Evolutionary conservation across 1,140 invertebrate species (phyloP).

Genomic region (Chlorops oryzae): DNA sequence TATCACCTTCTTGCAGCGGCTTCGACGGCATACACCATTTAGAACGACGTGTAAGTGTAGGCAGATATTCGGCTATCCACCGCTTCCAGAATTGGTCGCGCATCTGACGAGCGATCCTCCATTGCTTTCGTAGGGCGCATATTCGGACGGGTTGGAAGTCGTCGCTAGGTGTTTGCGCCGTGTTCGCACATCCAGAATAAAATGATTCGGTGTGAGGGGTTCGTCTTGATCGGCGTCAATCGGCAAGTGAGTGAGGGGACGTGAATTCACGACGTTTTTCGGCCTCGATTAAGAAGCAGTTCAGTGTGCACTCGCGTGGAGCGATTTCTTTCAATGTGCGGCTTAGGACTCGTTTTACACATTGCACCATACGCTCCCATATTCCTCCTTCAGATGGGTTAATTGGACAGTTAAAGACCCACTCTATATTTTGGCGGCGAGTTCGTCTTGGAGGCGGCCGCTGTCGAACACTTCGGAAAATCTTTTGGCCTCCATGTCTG

Average conservation of each 20-base stretch:
- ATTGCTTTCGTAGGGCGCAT: constrained; percentile 13
- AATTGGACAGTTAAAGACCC: constrained; percentile 30
- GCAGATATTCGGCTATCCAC: constrained; percentile 28
- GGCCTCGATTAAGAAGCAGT: constrained; percentile 26
- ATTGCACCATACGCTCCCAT: constrained; percentile 22
- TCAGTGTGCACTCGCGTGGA: not conserved
- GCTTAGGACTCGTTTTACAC: constrained; percentile 1
- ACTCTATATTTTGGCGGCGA: constrained; percentile 12
- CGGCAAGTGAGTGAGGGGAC: constrained; percentile 35
- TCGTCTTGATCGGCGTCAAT: constrained; percentile 20
- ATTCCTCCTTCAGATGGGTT: constrained; percentile 26
- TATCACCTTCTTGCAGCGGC: constrained; percentile 21
- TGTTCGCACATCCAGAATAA: constrained; percentile 16
- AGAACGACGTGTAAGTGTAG: constrained; percentile 15
- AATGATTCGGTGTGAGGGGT: constrained; percentile 35
- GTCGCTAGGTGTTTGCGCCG: constrained; percentile 8
- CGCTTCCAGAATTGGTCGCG: constrained; percentile 28
- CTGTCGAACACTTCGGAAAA: not conserved
- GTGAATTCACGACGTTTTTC: constrained; percentile 30
- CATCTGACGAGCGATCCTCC: constrained; percentile 22
- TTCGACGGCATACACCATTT: constrained; percentile 25
- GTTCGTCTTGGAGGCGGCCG: not conserved
- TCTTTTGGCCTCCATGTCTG: constrained; percentile 22
- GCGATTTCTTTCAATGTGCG: not conserved
- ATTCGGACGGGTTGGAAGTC: constrained; percentile 3